Percentiles rank a stretch among this genome's conserved stretches.
These are phyloP conservation scores for Ovis canadensis DNA, from an alignment of 2,113 vertebrate species.

Conservation along the genomic window DNA sequence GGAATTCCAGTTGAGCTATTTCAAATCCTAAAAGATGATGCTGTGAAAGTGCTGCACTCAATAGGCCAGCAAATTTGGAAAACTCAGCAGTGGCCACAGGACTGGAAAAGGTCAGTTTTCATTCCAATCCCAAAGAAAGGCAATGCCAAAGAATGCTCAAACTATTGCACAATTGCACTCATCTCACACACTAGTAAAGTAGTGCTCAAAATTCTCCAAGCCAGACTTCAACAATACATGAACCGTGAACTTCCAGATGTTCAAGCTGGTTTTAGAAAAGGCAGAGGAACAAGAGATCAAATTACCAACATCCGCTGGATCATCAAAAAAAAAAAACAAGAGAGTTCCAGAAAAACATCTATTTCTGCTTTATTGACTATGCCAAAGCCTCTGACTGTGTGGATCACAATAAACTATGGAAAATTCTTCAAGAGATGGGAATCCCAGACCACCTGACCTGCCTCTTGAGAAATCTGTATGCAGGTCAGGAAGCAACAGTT, in stretches of 20 bases:
- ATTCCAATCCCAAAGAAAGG: not conserved
- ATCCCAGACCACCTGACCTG: not conserved
- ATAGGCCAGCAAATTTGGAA: not conserved
- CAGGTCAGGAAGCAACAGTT: not conserved
- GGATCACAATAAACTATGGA: not conserved
- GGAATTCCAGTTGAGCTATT: not conserved
- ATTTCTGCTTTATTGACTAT: not conserved
- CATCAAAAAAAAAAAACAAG: not conserved
- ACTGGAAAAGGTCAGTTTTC: not conserved
- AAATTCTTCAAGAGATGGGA: not conserved
- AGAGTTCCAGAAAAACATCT: not conserved
- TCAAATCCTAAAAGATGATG: not conserved
- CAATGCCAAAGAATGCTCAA: not conserved
- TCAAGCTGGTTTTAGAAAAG: not conserved
- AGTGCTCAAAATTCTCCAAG: not conserved
- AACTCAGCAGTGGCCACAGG: not conserved
- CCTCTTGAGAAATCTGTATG: not conserved
- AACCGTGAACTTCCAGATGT: not conserved
- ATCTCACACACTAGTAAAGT: not conserved
- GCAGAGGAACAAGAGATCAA: not conserved
- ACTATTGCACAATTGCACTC: not conserved
- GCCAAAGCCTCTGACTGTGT: not conserved
- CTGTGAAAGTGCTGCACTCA: not conserved
- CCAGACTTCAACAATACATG: not conserved
- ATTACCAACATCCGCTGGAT: not conserved